Base-by-base conservation (phyloP, 2,113 vertebrate species). In the Chroicocephalus ridibundus region DNA sequence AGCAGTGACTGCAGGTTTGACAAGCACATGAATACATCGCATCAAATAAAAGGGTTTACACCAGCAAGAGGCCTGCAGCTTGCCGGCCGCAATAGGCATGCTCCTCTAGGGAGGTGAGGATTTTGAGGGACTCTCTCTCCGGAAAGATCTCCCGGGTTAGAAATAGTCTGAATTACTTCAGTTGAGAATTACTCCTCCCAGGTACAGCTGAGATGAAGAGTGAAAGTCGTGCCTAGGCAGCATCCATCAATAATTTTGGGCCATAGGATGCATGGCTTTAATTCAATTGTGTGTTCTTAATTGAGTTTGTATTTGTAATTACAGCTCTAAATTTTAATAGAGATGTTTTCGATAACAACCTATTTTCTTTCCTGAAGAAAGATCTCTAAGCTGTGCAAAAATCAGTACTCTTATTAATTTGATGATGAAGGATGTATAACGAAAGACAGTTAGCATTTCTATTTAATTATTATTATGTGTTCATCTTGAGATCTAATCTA, bases 31-130 rank as follows among this genome's bases (percentile, higher is more conserved):
- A 64, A 65, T 51, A 18, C 0, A 0, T 40, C 40, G 27, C 0
- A 0, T 52, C 54, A 62, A 89, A 68, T 36, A 32, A 80, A 82
- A 54, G 51, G 10, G 9, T 58, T 90, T 55, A 61, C 15, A 77
- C 4, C 38, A 90, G 54, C n/a, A 60, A 27, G 5, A 34, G 27
- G n/a, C 58, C 44, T 69, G 47, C 17, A 85, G 65, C 61, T 57
- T 65, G 40, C 42, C 70, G 54, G n/a, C 31, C 81, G 72, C 49
- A 82, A 36, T 14, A 76, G 32, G 42, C 20, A 3, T 0, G 2
- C 1, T 79, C 7, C n/a, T 49, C 52, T 7, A 12, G 16, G 13
- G 14, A 86, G 36, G 22, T 0, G 24, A 26, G 0, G 4, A 31
- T 75, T 89, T 71, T 46, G 69, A 32, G 20, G 9, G 8, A 62